Evolutionary conservation across 1,140 invertebrate genomes (phyloP).

Genomic region (Triops cancriformis): DNA sequence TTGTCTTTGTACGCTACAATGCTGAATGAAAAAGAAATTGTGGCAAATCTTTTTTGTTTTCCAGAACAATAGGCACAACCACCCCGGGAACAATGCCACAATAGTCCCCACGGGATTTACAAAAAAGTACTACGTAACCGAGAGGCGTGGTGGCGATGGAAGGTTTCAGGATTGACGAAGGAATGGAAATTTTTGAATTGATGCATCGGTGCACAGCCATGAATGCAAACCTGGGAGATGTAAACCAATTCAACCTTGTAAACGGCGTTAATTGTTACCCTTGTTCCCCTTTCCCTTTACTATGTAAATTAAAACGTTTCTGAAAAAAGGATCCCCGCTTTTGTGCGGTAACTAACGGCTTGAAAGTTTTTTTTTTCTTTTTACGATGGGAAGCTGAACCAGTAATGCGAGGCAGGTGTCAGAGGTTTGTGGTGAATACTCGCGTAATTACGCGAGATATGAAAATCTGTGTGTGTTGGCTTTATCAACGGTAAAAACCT

Average conservation of each 20-base stretch:
- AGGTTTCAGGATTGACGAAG: neutral
- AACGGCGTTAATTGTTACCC: neutral
- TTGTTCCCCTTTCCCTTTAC: neutral
- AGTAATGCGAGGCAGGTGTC: too few relatives aligned
- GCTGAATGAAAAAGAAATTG: slow-evolving; percentile 1
- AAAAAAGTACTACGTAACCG: neutral
- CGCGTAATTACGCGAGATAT: too few relatives aligned
- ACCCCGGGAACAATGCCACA: neutral
- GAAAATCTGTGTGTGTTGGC: too few relatives aligned
- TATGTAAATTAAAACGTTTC: neutral
- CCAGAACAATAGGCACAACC: slow-evolving; percentile 6
- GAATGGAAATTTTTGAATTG: neutral
- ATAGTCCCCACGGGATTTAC: neutral
- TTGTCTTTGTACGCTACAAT: slow-evolving; percentile 2
- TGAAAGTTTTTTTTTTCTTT: too few relatives aligned
- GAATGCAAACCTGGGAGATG: neutral
- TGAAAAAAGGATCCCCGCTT: neutral
- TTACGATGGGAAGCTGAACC: too few relatives aligned
- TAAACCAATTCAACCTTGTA: slow-evolving; percentile 7
- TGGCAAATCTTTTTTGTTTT: slow-evolving; percentile 11
- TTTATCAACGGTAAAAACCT: neutral
- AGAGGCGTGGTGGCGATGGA: slow-evolving; percentile 4
- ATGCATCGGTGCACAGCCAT: neutral
- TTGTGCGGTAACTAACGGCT: neutral
- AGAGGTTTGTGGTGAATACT: too few relatives aligned